Base-by-base conservation (phyloP, 2,888 invertebrate genomes). In the Phengaris alcon region DNA sequence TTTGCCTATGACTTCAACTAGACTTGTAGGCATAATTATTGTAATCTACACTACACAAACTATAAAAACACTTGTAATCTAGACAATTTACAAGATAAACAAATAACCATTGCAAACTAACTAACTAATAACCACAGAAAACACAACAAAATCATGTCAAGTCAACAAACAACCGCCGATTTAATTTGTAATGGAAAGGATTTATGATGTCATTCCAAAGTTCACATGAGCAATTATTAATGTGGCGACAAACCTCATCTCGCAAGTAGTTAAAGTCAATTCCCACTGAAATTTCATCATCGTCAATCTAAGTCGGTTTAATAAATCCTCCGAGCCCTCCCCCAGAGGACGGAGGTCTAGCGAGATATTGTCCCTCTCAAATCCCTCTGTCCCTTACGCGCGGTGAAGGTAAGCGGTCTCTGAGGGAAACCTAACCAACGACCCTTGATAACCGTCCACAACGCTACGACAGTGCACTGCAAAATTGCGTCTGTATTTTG, bases 231-330 rank as follows among this genome's bases (percentile, higher is more conserved):
- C 81, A 80, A 89, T 90, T 88, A 88, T 89, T 88, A 88, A 91
- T 88, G 86, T 86, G 81, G 80, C 84, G 85, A 87, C 87, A 88
- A 90, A 89, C 88, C 88, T 88, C 88, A 90, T 90, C 88, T 88
- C 86, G 81, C 82, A 84, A 85, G 86, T 88, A 89, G 88, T 89
- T 89, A 87, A 86, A 90, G 90, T 90, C 90, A 91, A 93, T 90
- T 93, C 92, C 93, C 93, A 91, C 84, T 88, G 92, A 92, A 92
- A 92, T 92, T 92, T 88, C 92, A 91, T 93, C 93, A 93, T 93
- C 91, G 93, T 91, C 92, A 91, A 88, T 91, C 88, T 87, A 88
- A 89, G 87, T 88, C 86, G 84, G 88, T 87, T 91, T 90, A 91
- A 91, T 91, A 92, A 91, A 90, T 89, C 86, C 84, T 87, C 81